A percentile compares a stretch with the other conserved stretches of the same genome.
Evolutionary conservation across 2,113 vertebrate genomes (phyloP).

Genomic region (Eclectus roratus): DNA sequence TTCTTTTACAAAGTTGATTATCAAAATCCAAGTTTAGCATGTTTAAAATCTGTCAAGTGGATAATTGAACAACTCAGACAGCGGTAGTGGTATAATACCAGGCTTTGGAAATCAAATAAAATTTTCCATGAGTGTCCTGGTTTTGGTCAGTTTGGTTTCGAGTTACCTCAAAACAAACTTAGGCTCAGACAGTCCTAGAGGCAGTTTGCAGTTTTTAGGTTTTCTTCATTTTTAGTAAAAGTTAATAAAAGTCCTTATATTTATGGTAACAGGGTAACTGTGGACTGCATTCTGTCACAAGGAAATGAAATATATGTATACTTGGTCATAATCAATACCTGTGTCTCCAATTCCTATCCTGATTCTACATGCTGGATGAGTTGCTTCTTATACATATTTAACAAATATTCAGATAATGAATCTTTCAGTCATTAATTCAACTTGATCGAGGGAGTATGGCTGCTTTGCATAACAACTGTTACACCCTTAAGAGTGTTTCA

Average conservation of each 20-base stretch:
- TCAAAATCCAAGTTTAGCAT: neutral
- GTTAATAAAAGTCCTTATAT: neutral
- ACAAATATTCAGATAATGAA: neutral
- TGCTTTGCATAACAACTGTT: slow-evolving; percentile 21
- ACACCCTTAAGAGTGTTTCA: neutral
- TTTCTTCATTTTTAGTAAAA: neutral
- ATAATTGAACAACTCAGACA: neutral
- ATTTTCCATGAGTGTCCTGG: neutral
- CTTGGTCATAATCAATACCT: neutral
- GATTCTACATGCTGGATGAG: neutral
- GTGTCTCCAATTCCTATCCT: neutral
- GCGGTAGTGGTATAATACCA: neutral
- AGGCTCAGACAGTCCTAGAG: neutral
- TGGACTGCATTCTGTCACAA: neutral
- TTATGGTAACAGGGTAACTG: neutral
- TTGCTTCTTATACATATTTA: neutral
- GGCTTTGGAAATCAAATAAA: neutral
- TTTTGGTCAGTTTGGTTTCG: neutral
- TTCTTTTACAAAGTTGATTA: neutral
- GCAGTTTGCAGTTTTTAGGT: neutral
- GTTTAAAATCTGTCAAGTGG: neutral
- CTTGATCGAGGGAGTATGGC: neutral
- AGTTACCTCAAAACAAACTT: neutral
- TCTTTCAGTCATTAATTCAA: neutral
- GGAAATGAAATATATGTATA: neutral